Evolutionary conservation across 2,797 vertebrate species (phyloP).

Genomic region (Notolepis coatsorum): DNA sequence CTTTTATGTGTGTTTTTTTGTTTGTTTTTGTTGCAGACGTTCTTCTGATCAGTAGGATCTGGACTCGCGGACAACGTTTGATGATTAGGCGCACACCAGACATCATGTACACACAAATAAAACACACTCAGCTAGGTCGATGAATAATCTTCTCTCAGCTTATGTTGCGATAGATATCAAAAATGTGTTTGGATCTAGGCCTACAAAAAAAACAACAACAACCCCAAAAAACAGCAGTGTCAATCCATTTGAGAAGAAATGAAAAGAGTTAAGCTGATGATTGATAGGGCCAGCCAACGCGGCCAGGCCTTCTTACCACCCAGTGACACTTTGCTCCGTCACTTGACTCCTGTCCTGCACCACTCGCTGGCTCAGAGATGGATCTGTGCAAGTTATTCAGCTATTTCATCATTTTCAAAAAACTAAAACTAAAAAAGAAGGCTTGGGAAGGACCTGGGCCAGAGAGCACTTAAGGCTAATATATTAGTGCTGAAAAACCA

Average conservation of each 20-base stretch:
- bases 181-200: slow-evolving; percentile 54
- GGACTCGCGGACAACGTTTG: slow-evolving; percentile 55
- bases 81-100: slow-evolving; percentile 68
- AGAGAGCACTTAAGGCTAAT: slow-evolving; percentile 86
- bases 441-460: slow-evolving; percentile 77
- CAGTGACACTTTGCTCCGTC: slow-evolving; percentile 56
- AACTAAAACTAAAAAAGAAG: slow-evolving; percentile 43
- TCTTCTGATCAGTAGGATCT: slow-evolving; percentile 56
- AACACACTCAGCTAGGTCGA: slow-evolving; percentile 47
- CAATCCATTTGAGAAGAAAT: slow-evolving; percentile 69
- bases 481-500: slow-evolving; percentile 82
- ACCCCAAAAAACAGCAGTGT: slow-evolving; percentile 62
- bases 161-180: slow-evolving; percentile 67
- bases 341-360: slow-evolving; percentile 68
- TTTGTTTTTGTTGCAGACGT: slow-evolving; percentile 51
- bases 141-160: slow-evolving; percentile 76
- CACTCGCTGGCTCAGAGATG: slow-evolving; percentile 82
- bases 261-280: slow-evolving; percentile 68
- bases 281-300: slow-evolving; percentile 70
- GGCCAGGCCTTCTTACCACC: slow-evolving; percentile 68
- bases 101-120: slow-evolving; percentile 44
- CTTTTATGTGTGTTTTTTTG: neutral
- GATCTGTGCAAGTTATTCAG: slow-evolving; percentile 84
- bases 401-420: slow-evolving; percentile 77
- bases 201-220: slow-evolving; percentile 39